Conservation (phyloP, 1,140 invertebrate genomes). For the Apolygus lucorum region DNA sequence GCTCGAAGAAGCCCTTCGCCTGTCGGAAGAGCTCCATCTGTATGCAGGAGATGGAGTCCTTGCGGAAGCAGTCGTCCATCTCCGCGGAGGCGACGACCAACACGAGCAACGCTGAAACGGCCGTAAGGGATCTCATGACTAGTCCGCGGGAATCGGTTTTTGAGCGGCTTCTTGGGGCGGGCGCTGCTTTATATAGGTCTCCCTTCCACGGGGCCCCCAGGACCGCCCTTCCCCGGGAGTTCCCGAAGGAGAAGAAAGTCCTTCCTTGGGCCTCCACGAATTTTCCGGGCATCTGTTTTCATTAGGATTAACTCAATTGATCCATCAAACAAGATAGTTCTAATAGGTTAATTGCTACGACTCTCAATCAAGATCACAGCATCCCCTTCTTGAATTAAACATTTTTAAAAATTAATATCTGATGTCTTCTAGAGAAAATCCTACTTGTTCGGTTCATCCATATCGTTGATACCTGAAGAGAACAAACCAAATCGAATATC, state of each 20-base stretch:
- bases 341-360: background rate
- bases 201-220: background rate
- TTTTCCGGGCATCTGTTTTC: background rate
- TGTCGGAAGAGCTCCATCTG: conserved; percentile 51
- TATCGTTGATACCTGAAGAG: too few species aligned
- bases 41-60: conserved; percentile 57
- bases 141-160: background rate
- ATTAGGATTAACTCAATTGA: background rate
- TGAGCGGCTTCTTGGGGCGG: background rate
- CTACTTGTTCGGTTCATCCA: background rate
- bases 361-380: background rate
- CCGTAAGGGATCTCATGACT: background rate
- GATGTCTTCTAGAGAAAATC: background rate
- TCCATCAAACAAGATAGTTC: background rate
- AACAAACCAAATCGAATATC: too few species aligned
- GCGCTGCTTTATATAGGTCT: background rate
- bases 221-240: background rate
- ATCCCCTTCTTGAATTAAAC: background rate
- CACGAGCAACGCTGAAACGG: conserved; percentile 10
- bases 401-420: background rate
- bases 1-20: conserved; percentile 52
- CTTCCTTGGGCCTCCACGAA: background rate
- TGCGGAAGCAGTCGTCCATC: conserved; percentile 47
- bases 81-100: conserved; percentile 34
- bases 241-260: background rate